Conservation (phyloP, 2,113 vertebrate species). For the Sterrhoptilus dennistouni region DNA sequence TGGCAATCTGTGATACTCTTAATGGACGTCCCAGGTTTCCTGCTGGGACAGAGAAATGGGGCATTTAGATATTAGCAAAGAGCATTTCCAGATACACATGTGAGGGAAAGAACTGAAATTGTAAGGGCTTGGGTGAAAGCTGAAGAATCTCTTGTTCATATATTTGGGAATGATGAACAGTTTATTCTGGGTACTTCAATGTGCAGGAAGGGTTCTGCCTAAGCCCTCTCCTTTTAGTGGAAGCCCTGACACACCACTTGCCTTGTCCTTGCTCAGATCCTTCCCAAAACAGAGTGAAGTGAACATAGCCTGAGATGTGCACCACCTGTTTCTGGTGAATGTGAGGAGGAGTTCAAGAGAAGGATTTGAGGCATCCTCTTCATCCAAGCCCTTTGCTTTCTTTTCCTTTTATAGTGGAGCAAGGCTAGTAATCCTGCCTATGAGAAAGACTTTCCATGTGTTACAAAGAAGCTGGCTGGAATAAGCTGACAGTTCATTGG, state of each 20-base stretch:
- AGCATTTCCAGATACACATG: not conserved
- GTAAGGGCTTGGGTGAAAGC: not conserved
- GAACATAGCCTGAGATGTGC: not conserved
- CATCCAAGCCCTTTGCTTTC: not conserved
- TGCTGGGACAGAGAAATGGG: not conserved
- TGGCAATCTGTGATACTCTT: not conserved
- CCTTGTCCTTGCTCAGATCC: not conserved
- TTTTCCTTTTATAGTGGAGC: not conserved
- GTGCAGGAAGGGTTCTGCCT: not conserved
- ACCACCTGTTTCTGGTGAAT: not conserved
- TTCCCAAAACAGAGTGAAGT: not conserved
- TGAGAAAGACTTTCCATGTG: not conserved
- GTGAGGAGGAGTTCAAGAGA: not conserved
- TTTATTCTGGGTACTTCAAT: not conserved
- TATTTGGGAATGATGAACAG: not conserved
- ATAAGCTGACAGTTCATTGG: not conserved
- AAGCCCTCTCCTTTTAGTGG: not conserved
- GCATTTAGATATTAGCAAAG: slow-evolving; percentile 8
- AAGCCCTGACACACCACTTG: not conserved
- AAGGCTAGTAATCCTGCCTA: not conserved
- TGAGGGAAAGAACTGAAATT: not conserved
- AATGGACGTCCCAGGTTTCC: slow-evolving; percentile 18
- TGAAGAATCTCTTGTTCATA: not conserved
- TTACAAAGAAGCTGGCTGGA: not conserved
- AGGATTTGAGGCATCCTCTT: not conserved